Evolutionary conservation across 1,140 invertebrate species (phyloP), one percentile per base, ranked within the genome.

Genomic region (fruit fly (Drosophila melanogaster)): DNA sequence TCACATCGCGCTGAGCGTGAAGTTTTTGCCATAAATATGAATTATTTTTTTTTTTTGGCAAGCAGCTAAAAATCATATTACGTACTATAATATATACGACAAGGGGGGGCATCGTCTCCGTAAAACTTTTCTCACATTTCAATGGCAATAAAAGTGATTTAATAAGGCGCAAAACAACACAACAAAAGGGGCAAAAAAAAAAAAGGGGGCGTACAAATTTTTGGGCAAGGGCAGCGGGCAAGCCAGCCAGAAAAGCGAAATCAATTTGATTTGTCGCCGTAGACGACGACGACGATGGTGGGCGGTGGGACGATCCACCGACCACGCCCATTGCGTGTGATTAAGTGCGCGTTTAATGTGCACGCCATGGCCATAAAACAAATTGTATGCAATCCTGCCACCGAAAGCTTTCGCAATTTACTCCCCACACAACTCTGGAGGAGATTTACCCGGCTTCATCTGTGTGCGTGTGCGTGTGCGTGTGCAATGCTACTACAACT

Each of bases 141-240:
- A 87, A 90, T 78, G 85, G 84, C 80, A 89, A 90, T 90, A 85
- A 89, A 84, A 90, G 85, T 90, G 85, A 89, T 90, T 89, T 90
- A 90, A 89, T 89, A 89, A 89, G 70, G 85, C 85, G 60, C 51
- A 73, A 79, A 79, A 72, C 33, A 70, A 59, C 64, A 60, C 60
- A 61, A 61, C 72, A 60, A 57, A 47, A 77, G 44, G 17, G 41
- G 50, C 19, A 73, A 64, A n/a, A n/a, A n/a, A n/a, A n/a, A n/a
- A n/a, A n/a, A 58, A 64, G 35, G 19, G 19, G 19, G 37, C 12
- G 33, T 61, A 24, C n/a, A 17, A 38, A 47, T 14, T 22, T 22
- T n/a, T 3, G 22, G 40, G 33, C 17, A 49, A 15, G 4, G 44
- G 33, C 3, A 53, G 30, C 30, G 43, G 47, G n/a, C 60, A 53